phyloP scores from a whole-genome alignment of 2,888 invertebrate species.

The Drosophila vallismaia region DNA sequence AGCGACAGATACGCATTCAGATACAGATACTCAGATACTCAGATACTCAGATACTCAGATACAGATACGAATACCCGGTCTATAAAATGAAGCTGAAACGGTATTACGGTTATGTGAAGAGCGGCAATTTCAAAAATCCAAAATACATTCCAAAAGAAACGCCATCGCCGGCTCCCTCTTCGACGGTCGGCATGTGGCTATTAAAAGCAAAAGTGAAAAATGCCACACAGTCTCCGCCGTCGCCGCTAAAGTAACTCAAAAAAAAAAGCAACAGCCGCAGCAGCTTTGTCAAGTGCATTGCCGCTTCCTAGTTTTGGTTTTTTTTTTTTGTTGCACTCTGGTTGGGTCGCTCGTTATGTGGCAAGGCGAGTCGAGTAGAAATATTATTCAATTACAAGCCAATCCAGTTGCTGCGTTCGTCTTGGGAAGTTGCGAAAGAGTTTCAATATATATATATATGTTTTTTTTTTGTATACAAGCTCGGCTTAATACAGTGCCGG shows the following conservation, averaged over 20 bases:
- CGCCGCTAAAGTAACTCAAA: slow-evolving; percentile 17
- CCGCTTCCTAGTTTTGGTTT: slow-evolving; percentile 65
- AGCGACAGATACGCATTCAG: slow-evolving; percentile 26
- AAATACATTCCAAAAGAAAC: slow-evolving; percentile 37
- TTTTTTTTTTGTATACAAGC: slow-evolving; percentile 16
- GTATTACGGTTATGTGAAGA: slow-evolving; percentile 71
- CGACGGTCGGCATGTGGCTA: slow-evolving; percentile 50
- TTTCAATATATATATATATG: slow-evolving; percentile 18
- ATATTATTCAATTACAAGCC: slow-evolving; percentile 72
- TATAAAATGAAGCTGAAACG: slow-evolving; percentile 30
- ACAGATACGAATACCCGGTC: slow-evolving; percentile 2
- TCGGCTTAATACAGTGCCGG: slow-evolving; percentile 22
- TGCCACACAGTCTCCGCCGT: slow-evolving; percentile 59
- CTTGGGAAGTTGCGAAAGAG: slow-evolving; percentile 67
- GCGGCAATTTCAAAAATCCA: slow-evolving; percentile 71
- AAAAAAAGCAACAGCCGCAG: slow-evolving; percentile 24
- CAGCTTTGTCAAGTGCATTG: slow-evolving; percentile 69
- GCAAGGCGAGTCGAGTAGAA: slow-evolving; percentile 48
- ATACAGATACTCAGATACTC: slow-evolving; percentile 4
- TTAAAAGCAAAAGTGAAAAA: slow-evolving; percentile 79
- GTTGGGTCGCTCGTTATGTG: slow-evolving; percentile 28
- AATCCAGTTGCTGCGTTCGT: slow-evolving; percentile 61
- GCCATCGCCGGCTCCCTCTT: slow-evolving; percentile 7
- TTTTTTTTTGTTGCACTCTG: slow-evolving; percentile 31
- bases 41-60: background rate